Percentiles rank a stretch among this genome's conserved stretches.
phyloP scores from a whole-genome alignment of 2,113 vertebrate genomes.

The Glareola pratincola region DNA sequence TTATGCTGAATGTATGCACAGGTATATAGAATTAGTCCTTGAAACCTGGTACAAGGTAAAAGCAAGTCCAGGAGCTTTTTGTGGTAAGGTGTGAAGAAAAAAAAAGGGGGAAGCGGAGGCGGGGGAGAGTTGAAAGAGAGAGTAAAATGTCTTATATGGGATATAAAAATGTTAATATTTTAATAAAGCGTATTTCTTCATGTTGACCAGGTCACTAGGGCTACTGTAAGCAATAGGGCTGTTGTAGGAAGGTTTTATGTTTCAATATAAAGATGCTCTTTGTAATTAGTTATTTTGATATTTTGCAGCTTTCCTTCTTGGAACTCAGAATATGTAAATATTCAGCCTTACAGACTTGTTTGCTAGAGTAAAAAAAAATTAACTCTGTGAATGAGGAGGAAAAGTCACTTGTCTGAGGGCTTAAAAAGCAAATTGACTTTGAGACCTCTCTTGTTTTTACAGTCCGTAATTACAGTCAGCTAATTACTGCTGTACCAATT shows the following conservation, averaged over 20 bases:
- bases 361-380: background rate
- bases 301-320: conserved; percentile 1
- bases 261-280: conserved; percentile 5
- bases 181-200: background rate
- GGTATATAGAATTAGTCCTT: background rate
- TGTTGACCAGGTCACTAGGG: background rate
- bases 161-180: background rate
- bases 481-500: background rate
- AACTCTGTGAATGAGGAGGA: background rate
- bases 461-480: background rate
- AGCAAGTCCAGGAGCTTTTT: background rate
- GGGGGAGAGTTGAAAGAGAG: background rate
- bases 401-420: background rate
- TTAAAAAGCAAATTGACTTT: background rate
- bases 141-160: background rate
- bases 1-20: background rate
- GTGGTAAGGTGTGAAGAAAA: background rate
- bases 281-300: conserved; percentile 29
- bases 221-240: background rate
- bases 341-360: background rate
- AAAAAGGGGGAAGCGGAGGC: background rate
- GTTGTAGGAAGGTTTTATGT: background rate
- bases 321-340: background rate
- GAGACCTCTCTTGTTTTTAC: background rate
- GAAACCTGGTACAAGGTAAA: background rate